Base-by-base conservation (phyloP, 2,797 vertebrate genomes). In the Sphenopsis melanotis region DNA sequence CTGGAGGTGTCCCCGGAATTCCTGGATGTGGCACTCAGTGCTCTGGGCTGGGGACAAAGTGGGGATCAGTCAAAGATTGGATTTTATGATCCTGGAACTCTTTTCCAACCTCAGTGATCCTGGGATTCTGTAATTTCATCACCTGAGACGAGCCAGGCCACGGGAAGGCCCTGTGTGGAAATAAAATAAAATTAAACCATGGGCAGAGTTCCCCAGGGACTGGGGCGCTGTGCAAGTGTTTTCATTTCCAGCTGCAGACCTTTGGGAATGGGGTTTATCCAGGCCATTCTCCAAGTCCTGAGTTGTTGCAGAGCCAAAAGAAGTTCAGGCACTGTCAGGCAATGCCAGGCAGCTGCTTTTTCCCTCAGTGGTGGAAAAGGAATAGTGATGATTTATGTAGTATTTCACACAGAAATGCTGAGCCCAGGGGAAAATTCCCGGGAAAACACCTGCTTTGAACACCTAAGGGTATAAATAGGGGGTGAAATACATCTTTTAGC, bases 261-360 rank as follows among this genome's bases (percentile, higher is more conserved):
- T 81, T 30, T 37, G 46, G 37, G 42, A 78, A 55, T 12, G 15
- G 27, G 41, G 7, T 57, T 94, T 75, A 4, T 57, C 37, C 1
- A 2, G 52, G 42, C 15, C 1, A 1, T 26, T 15, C 12, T 27
- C 27, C 1, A 55, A 57, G 37, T 14, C 8, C 15, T 16, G 41
- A 52, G 36, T 9, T 2, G 4, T 3, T 15, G n/a, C 34, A 15
- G 23, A 53, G 49, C 52, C 5, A 16, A 15, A 24, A 24, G 42
- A 36, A 15, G 15, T 0, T 10, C 0, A 2, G n/a, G 21, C 16
- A 1, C 52, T 32, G 71, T 0, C 7, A 32, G 55, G 34, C 0
- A 2, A 9, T 30, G 18, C 27, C 20, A 20, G 22, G 55, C 50
- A 42, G 76, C 29, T 82, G 82, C 26, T 55, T 41, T 55, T 53